Evolutionary conservation across 2,113 vertebrate species (phyloP).

Genomic region (Pelecanoides urinatrix): DNA sequence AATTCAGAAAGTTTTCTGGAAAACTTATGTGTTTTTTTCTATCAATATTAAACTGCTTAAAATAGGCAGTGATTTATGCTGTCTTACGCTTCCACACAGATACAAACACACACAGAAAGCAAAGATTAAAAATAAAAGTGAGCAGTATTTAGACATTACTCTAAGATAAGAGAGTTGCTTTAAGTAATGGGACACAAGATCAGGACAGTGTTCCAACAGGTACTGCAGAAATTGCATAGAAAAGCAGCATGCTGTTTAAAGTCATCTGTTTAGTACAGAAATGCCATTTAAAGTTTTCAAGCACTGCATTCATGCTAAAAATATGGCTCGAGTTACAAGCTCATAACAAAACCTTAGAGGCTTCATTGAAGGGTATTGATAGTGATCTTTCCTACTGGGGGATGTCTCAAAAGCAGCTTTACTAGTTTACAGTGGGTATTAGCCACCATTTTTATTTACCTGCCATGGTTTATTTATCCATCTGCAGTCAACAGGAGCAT

Average conservation of each 20-base stretch:
- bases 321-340: not conserved
- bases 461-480: slow-evolving; percentile 33
- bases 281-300: not conserved
- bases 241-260: not conserved
- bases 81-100: not conserved
- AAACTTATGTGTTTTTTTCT: not conserved
- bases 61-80: not conserved
- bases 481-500: not conserved
- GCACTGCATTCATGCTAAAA: slow-evolving; percentile 9
- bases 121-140: not conserved
- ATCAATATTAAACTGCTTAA: not conserved
- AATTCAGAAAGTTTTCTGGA: not conserved
- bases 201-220: not conserved
- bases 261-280: not conserved
- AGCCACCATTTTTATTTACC: slow-evolving; percentile 46
- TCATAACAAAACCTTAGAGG: not conserved
- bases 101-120: not conserved
- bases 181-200: not conserved
- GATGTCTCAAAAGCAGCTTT: not conserved
- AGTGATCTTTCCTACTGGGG: not conserved
- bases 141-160: not conserved
- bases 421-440: slow-evolving; percentile 43
- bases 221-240: slow-evolving; percentile 9
- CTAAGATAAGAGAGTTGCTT: not conserved
- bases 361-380: not conserved